These are phyloP conservation scores for Tachyglossus aculeatus DNA, from an alignment of 2,797 vertebrate species.

Conservation along the genomic window DNA sequence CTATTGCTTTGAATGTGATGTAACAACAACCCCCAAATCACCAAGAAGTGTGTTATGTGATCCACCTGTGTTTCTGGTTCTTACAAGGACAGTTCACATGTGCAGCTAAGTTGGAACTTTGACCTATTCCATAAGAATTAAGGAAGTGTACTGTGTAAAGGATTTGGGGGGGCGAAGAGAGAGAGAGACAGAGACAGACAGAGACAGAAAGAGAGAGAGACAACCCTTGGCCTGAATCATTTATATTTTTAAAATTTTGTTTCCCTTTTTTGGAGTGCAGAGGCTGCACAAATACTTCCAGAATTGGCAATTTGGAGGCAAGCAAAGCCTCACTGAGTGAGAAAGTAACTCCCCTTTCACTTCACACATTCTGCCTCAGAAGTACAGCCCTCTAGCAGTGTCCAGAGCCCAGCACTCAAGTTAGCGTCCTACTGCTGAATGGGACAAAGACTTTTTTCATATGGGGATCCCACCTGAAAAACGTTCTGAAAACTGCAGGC, in stretches of 20 bases:
- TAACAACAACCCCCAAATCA: neutral
- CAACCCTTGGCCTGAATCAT: neutral
- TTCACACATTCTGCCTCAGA: neutral
- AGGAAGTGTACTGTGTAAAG: neutral
- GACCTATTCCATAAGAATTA: neutral
- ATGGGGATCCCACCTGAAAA: neutral
- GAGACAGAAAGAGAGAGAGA: neutral
- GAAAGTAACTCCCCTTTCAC: neutral
- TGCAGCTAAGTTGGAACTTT: neutral
- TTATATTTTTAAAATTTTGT: slow-evolving; percentile 1
- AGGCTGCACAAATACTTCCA: neutral
- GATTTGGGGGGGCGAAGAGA: too few species aligned
- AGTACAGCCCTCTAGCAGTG: neutral
- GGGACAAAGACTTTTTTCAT: neutral
- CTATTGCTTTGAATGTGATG: neutral
- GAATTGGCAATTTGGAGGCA: neutral
- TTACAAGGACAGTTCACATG: neutral
- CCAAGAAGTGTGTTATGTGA: neutral
- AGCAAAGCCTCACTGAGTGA: neutral
- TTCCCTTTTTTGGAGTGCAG: neutral
- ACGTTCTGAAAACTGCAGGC: neutral
- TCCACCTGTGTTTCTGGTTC: neutral
- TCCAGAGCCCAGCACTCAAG: neutral
- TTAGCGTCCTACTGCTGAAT: neutral
- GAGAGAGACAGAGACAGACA: too few species aligned